phyloP scores from a whole-genome alignment of 1,140 invertebrate species.

The Diachasma alloeum region DNA sequence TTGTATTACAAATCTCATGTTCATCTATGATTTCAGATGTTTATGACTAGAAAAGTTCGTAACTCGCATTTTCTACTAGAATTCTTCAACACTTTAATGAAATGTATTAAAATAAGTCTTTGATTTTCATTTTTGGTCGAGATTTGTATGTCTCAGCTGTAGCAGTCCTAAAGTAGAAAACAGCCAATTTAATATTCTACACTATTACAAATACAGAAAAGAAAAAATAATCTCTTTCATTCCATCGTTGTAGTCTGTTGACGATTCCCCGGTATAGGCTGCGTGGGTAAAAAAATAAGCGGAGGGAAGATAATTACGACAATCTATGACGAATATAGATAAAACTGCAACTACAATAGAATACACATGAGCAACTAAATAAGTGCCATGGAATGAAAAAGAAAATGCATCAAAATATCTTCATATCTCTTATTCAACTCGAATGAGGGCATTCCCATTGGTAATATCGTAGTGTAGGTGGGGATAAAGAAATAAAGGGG shows the following conservation, averaged over 20 bases:
- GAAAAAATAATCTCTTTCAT: neutral
- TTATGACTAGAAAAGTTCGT: neutral
- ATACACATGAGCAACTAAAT: constrained; percentile 17
- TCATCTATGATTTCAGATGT: neutral
- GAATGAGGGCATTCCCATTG: neutral
- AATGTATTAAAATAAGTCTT: constrained; percentile 20
- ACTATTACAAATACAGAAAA: neutral
- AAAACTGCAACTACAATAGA: constrained; percentile 3
- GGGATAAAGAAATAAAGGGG: neutral
- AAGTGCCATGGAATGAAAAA: neutral
- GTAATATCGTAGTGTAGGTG: neutral
- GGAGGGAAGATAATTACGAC: neutral
- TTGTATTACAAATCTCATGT: neutral
- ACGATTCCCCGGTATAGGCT: neutral
- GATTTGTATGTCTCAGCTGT: neutral
- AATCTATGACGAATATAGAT: neutral
- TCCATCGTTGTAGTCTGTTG: neutral
- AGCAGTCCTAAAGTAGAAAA: neutral
- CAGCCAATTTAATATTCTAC: neutral
- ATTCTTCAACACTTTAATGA: neutral
- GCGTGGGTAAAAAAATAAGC: neutral
- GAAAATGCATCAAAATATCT: neutral
- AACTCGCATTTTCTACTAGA: neutral
- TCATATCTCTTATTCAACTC: neutral
- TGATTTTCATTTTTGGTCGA: constrained; percentile 1